Evolutionary conservation across 2,888 invertebrate genomes (phyloP), one percentile per base, ranked within the genome.

Genomic region (Biston betularia): DNA sequence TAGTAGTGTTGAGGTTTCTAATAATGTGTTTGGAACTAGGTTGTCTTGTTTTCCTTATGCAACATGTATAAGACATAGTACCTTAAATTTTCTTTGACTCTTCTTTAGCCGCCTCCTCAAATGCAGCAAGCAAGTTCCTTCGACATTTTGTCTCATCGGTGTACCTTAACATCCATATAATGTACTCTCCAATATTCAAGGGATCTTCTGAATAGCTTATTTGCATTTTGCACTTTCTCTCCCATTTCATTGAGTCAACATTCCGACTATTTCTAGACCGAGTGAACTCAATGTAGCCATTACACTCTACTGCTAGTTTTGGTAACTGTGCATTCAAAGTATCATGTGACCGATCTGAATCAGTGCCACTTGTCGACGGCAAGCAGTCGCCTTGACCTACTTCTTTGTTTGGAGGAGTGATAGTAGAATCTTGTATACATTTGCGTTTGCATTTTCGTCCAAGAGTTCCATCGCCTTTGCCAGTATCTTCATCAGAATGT

Each of bases 81-180:
- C 24, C 24, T 15, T 24, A 55, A 9, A 48, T 45, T 54, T 78
- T 80, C 58, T 79, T 80, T 1, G 78, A 64, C 49, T 86, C 85
- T 9, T 89, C 86, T 62, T 78, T 85, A 45, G 87, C 82, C 34
- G 84, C 89, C 80, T 92, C 89, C 63, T 94, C 92, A 81, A 94
- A 94, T 24, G 90, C 94, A 64, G 94, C 87, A 75, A 95, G 80
- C 55, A 95, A 86, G 83, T 95, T 95, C 73, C 95, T 88, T 56
- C 94, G 86, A 75, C 95, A 95, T 75, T 94, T 95, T 75, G 93
- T 94, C 72, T 95, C 95, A 77, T 94, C 95, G 64, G 94, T 94
- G 77, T 96, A 96, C 65, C 95, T 89, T 72, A 96, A 92, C 67
- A 92, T 87, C 90, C 95, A 95, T 76, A 96, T 95, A 7, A 94